A percentile compares a stretch with the other conserved stretches of the same genome.
Conservation (phyloP, 2,888 invertebrate genomes). For the Drosophila demipolita region DNA sequence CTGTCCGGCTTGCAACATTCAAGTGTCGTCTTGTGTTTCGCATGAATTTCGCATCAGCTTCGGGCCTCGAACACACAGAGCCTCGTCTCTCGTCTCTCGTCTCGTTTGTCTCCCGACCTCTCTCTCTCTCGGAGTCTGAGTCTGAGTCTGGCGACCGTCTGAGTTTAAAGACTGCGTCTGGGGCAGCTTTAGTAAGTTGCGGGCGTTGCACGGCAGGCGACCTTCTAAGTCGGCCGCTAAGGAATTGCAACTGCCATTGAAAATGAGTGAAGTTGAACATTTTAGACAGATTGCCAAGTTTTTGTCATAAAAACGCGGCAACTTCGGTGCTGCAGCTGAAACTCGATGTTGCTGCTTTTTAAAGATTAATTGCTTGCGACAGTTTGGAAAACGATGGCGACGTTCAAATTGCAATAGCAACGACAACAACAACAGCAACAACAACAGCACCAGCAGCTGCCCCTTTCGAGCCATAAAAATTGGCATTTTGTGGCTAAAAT, state of each 20-base stretch:
- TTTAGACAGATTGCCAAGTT: conserved; percentile 82
- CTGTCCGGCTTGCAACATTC: conserved; percentile 80
- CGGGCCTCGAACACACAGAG: conserved; percentile 14
- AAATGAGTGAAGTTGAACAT: conserved; percentile 79
- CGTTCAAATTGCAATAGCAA: conserved; percentile 53
- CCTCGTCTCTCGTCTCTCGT: conserved; percentile 27
- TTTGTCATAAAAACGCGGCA: conserved; percentile 73
- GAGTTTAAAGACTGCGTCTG: conserved; percentile 39
- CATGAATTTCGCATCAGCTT: conserved; percentile 56
- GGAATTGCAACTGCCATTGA: conserved; percentile 81
- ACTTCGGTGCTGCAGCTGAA: conserved; percentile 50
- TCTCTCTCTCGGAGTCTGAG: conserved; percentile 1
- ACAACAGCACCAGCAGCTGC: conserved; percentile 46
- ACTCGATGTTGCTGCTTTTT: conserved; percentile 49
- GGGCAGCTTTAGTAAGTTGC: conserved; percentile 59
- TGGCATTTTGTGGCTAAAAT: conserved; percentile 67
- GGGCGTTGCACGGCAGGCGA: conserved; percentile 65
- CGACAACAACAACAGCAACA: conserved; percentile 15
- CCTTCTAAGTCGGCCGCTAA: conserved; percentile 78
- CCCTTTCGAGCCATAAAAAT: conserved; percentile 69
- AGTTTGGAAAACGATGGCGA: conserved; percentile 70
- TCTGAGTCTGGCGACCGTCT: conserved; percentile 54
- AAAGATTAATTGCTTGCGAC: conserved; percentile 83
- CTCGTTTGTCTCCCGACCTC: conserved; percentile 30
- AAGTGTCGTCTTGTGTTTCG: conserved; percentile 77